These are phyloP conservation scores for Thalassophryne amazonica DNA, from an alignment of 2,797 vertebrate genomes.

Conservation along the genomic window DNA sequence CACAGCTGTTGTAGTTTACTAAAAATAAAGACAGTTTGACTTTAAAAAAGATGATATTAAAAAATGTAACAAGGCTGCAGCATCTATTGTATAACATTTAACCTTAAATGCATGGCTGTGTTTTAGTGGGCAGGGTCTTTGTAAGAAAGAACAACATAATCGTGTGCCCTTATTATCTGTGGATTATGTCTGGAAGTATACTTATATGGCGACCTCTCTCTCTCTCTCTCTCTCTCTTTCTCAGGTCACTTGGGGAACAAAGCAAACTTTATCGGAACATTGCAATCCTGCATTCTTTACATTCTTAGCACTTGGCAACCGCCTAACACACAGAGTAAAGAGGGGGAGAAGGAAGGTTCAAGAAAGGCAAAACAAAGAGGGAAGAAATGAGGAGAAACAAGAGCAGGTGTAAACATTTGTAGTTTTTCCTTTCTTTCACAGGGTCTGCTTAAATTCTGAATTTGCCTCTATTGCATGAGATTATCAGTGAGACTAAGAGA, in stretches of 20 bases:
- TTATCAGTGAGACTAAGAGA: neutral
- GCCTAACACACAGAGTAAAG: conserved; percentile 65
- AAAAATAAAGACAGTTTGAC: too few species aligned
- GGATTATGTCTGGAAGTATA: neutral
- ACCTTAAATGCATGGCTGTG: neutral
- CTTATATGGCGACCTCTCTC: neutral
- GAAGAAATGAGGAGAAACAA: conserved; percentile 11
- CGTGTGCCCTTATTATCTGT: conserved; percentile 3
- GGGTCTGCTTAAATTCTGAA: conserved; percentile 4
- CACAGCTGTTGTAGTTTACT: too few species aligned
- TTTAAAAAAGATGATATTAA: too few species aligned
- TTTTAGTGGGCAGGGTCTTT: neutral
- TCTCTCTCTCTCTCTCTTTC: conserved; percentile 35
- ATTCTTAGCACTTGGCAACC: conserved; percentile 93
- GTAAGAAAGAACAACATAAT: conserved; percentile 12
- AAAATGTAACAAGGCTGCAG: too few species aligned
- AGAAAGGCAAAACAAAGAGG: conserved; percentile 5
- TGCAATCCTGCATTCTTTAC: conserved; percentile 91
- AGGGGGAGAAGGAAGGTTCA: conserved; percentile 13
- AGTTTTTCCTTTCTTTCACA: conserved; percentile 7
- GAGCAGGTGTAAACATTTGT: conserved; percentile 36
- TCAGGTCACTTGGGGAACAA: conserved; percentile 92
- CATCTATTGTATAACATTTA: too few species aligned
- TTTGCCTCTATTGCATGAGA: conserved; percentile 6
- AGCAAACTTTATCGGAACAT: conserved; percentile 95